Conservation (phyloP, 2,113 vertebrate species). For the Chiloscyllium plagiosum region DNA sequence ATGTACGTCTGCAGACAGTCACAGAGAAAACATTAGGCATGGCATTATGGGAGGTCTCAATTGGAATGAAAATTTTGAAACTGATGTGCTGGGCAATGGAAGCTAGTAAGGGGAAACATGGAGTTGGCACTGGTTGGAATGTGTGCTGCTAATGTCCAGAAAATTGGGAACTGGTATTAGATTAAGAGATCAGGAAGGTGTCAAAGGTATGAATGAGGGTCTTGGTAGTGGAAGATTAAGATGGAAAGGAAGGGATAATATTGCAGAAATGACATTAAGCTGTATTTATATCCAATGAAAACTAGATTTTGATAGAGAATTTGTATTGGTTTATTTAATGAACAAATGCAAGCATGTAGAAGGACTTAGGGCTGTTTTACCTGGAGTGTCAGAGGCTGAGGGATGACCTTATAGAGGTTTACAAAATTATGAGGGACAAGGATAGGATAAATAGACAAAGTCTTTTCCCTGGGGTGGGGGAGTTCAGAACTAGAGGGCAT, state of each 20-base stretch:
- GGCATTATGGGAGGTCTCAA: background rate
- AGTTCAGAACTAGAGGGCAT: too few species aligned
- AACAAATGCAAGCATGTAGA: background rate
- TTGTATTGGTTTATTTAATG: background rate
- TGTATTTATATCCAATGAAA: background rate
- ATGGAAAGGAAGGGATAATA: background rate
- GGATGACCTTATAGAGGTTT: too few species aligned
- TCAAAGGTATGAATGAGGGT: background rate
- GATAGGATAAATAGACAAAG: too few species aligned
- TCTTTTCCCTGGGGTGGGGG: too few species aligned
- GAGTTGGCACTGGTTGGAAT: background rate
- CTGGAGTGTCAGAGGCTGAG: too few species aligned
- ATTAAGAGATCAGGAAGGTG: background rate
- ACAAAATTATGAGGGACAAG: too few species aligned
- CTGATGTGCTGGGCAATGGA: background rate
- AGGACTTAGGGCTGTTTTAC: too few species aligned
- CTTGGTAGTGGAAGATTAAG: background rate
- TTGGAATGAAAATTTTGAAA: background rate
- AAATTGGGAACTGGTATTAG: background rate
- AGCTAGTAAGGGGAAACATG: background rate
- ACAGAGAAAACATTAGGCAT: background rate
- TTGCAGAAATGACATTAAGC: background rate
- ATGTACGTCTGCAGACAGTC: background rate
- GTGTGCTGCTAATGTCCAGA: background rate
- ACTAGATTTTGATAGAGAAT: background rate